phyloP scores from a whole-genome alignment of 2,888 invertebrate genomes.

The Ptychoptera contaminata region DNA sequence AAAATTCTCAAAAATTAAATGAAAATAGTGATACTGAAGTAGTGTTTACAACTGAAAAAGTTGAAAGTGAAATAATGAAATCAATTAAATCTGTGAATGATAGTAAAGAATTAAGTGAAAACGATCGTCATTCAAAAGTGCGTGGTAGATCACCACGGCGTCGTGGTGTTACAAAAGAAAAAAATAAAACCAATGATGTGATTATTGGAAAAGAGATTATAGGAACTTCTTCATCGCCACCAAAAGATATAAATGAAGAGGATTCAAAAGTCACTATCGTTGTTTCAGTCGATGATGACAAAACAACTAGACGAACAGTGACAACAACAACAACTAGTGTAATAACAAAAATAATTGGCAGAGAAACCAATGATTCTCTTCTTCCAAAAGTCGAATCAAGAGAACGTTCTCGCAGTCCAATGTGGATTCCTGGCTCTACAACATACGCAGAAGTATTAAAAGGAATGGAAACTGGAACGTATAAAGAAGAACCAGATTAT shows the following conservation, averaged over 20 bases:
- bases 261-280: no score
- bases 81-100: no score
- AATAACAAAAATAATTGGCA: conserved; percentile 1
- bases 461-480: conserved; percentile 33
- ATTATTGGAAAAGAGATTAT: conserved; percentile 4
- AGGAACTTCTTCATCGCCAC: conserved; percentile 4
- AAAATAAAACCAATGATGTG: no score
- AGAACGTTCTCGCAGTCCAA: conserved; percentile 49
- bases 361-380: neutral
- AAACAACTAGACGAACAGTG: conserved; percentile 10
- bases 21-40: no score
- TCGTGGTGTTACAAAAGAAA: no score
- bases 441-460: conserved; percentile 68
- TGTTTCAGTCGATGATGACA: conserved; percentile 7
- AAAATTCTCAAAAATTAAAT: no score
- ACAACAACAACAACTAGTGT: conserved; percentile 9
- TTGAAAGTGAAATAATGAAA: no score
- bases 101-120: no score
- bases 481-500: conserved; percentile 9
- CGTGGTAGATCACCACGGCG: no score
- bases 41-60: no score
- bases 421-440: conserved; percentile 57
- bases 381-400: conserved; percentile 15
- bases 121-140: no score
- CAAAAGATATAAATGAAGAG: conserved; percentile 3